Conservation (phyloP, 2,888 invertebrate species). For the Aproaerema taeniolella region DNA sequence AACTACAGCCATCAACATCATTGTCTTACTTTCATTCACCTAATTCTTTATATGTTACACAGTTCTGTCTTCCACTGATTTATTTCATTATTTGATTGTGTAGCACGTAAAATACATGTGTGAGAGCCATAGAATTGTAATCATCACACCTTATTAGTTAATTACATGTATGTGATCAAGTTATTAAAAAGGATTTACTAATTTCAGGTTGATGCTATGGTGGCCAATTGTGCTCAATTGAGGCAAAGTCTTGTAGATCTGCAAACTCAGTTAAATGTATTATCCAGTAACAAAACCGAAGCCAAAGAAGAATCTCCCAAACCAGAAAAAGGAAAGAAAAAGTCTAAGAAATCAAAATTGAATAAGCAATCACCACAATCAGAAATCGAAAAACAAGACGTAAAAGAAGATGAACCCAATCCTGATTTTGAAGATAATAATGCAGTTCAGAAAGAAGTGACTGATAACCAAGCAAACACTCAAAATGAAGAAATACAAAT, state of each 20-base stretch:
- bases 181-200: neutral
- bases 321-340: constrained; percentile 57
- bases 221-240: constrained; percentile 77
- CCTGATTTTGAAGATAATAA: constrained; percentile 23
- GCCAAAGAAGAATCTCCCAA: constrained; percentile 48
- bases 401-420: constrained; percentile 26
- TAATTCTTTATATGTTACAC: too few relatives aligned
- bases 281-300: constrained; percentile 48
- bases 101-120: too few relatives aligned
- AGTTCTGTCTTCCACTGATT: too few relatives aligned
- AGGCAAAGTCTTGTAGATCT: constrained; percentile 78
- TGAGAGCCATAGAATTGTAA: too few relatives aligned
- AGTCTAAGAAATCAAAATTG: constrained; percentile 57
- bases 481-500: too few relatives aligned
- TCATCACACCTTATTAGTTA: too few relatives aligned
- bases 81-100: too few relatives aligned
- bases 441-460: constrained; percentile 22
- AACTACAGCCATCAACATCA: too few relatives aligned
- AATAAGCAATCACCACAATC: constrained; percentile 35
- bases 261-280: constrained; percentile 73
- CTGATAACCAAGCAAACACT: constrained; percentile 1
- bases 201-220: constrained; percentile 77
- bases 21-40: too few relatives aligned
- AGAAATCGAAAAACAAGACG: constrained; percentile 24
- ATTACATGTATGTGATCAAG: too few relatives aligned